Evolutionary conservation across 2,113 vertebrate genomes (phyloP).

Genomic region (Nothoprocta perdicaria): DNA sequence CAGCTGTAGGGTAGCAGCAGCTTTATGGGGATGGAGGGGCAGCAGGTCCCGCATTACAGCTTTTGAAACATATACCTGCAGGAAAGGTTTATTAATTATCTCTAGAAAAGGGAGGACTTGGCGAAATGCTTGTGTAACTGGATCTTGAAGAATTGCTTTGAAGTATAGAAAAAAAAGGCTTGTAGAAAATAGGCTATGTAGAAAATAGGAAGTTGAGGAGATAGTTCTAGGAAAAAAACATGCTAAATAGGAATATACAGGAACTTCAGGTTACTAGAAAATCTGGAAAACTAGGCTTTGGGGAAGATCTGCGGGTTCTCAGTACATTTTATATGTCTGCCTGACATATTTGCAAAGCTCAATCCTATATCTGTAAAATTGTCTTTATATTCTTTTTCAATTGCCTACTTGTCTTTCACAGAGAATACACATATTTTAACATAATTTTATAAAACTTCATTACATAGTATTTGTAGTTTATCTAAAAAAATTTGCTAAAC

Average conservation of each 20-base stretch:
- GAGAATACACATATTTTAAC: not conserved
- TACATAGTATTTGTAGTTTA: not conserved
- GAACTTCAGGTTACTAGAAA: not conserved
- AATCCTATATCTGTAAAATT: not conserved
- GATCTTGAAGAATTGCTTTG: not conserved
- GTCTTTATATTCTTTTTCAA: not conserved
- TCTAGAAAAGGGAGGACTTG: not conserved
- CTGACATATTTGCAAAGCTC: not conserved
- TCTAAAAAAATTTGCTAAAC: not conserved
- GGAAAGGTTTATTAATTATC: not conserved
- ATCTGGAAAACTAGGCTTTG: not conserved
- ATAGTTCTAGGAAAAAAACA: not conserved
- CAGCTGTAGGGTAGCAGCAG: not conserved
- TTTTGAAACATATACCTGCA: not conserved
- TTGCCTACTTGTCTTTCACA: not conserved
- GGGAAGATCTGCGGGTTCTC: not conserved
- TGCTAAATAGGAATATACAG: not conserved
- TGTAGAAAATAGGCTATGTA: not conserved
- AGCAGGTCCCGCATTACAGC: not conserved
- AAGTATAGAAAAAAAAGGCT: not conserved
- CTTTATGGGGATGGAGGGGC: not conserved
- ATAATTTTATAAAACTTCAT: not conserved
- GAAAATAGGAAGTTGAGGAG: not conserved
- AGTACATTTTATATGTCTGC: not conserved
- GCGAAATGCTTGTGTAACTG: not conserved